phyloP scores from a whole-genome alignment of 2,888 invertebrate genomes.

The Melieria omissa region DNA sequence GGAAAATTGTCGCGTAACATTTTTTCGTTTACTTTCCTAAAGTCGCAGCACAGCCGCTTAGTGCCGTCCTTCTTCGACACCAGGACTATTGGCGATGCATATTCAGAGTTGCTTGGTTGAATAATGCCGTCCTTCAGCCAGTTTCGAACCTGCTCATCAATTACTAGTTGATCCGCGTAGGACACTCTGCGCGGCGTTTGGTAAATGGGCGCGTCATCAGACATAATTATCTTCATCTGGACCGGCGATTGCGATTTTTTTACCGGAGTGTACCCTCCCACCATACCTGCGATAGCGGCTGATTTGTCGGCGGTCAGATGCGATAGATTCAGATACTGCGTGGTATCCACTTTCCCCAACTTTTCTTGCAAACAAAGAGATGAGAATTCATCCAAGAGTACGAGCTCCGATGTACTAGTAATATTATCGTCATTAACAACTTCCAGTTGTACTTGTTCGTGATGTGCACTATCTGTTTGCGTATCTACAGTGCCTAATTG shows the following conservation, averaged over 20 bases:
- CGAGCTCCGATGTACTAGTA: too few species aligned
- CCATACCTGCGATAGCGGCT: not conserved
- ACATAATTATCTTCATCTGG: conserved; percentile 24
- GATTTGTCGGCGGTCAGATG: conserved; percentile 8
- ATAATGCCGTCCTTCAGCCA: conserved; percentile 57
- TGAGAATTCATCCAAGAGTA: too few species aligned
- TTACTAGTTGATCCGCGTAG: conserved; percentile 28
- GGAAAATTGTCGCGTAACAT: conserved; percentile 41
- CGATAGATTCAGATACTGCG: not conserved
- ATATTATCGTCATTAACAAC: too few species aligned
- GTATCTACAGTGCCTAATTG: too few species aligned
- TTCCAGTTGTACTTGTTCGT: too few species aligned
- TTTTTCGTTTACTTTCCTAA: too few species aligned
- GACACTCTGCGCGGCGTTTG: conserved; percentile 35
- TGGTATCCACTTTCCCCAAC: too few species aligned
- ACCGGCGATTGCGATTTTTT: not conserved
- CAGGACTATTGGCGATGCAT: too few species aligned
- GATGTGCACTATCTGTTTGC: too few species aligned
- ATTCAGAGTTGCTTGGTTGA: conserved; percentile 54
- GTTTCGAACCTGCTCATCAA: conserved; percentile 50
- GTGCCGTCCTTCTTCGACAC: too few species aligned
- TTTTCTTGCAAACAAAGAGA: too few species aligned
- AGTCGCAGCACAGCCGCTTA: too few species aligned
- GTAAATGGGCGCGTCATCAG: conserved; percentile 32
- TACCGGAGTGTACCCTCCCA: not conserved